phyloP scores from a whole-genome alignment of 2,113 vertebrate species.

The Pipa parva region DNA sequence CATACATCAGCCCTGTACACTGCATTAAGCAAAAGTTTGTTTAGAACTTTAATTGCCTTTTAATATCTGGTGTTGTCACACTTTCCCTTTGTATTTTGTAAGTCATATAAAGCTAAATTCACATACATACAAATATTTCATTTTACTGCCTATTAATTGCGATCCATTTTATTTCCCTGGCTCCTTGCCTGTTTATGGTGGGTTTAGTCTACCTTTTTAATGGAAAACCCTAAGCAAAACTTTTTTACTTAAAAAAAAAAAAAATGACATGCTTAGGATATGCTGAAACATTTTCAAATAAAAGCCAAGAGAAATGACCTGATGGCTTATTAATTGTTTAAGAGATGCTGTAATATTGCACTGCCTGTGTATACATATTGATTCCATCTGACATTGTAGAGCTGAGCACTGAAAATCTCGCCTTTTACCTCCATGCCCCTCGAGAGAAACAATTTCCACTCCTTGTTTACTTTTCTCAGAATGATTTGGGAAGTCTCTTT shows the following conservation, averaged over 20 bases:
- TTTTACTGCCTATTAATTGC: slow-evolving; percentile 19
- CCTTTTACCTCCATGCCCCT: slow-evolving; percentile 34
- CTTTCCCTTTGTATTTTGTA: not conserved
- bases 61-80: too few relatives aligned
- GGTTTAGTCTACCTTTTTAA: slow-evolving; percentile 29
- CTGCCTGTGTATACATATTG: slow-evolving; percentile 50
- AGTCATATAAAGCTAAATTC: not conserved
- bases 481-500: slow-evolving; percentile 42
- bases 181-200: slow-evolving; percentile 21
- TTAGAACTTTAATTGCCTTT: too few relatives aligned
- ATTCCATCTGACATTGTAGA: slow-evolving; percentile 52
- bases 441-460: slow-evolving; percentile 41
- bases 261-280: slow-evolving; percentile 63
- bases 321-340: slow-evolving; percentile 61
- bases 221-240: slow-evolving; percentile 57
- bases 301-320: slow-evolving; percentile 54
- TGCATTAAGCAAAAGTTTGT: too few relatives aligned
- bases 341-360: slow-evolving; percentile 52
- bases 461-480: slow-evolving; percentile 47
- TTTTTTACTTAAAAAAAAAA: slow-evolving; percentile 57
- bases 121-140: not conserved
- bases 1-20: too few relatives aligned
- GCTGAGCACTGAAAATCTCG: slow-evolving; percentile 45
- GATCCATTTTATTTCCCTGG: slow-evolving; percentile 17
- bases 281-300: slow-evolving; percentile 59